Evolutionary conservation across 2,113 vertebrate genomes (phyloP).

Genomic region (Xerus inauris): DNA sequence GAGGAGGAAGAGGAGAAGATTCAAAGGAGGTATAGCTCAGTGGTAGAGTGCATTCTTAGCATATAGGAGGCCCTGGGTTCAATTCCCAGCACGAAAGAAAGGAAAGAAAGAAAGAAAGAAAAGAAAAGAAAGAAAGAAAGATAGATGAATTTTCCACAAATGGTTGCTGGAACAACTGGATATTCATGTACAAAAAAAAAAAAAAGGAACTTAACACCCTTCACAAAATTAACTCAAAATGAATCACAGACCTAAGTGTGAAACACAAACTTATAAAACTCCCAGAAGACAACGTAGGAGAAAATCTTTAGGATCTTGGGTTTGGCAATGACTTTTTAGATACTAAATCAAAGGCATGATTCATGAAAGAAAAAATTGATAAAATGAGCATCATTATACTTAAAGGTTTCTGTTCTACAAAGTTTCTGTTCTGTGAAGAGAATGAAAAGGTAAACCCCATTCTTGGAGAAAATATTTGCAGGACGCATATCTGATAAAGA

Average conservation of each 20-base stretch:
- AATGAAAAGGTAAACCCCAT: neutral
- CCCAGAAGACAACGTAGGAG: neutral
- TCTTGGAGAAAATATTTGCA: neutral
- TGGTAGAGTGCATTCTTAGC: too few relatives aligned
- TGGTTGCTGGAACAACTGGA: neutral
- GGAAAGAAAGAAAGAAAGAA: too few relatives aligned
- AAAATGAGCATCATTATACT: neutral
- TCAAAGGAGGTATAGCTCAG: too few relatives aligned
- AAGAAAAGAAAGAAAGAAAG: neutral
- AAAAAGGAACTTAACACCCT: neutral
- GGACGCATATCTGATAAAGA: neutral
- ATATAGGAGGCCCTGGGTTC: neutral
- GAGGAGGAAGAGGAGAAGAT: too few relatives aligned
- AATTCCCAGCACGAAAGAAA: neutral
- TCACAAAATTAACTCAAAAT: neutral
- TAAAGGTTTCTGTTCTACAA: neutral
- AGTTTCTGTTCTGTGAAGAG: neutral
- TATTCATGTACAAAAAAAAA: neutral
- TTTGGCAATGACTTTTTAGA: neutral
- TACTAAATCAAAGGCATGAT: neutral
- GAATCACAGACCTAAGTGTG: neutral
- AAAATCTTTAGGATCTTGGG: neutral
- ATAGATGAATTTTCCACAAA: neutral
- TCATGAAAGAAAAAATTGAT: neutral
- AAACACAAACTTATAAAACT: neutral